Percentiles rank a stretch among this genome's conserved stretches.
Conservation (phyloP, 2,797 vertebrate genomes). For the Chaetophractus vellerosus region DNA sequence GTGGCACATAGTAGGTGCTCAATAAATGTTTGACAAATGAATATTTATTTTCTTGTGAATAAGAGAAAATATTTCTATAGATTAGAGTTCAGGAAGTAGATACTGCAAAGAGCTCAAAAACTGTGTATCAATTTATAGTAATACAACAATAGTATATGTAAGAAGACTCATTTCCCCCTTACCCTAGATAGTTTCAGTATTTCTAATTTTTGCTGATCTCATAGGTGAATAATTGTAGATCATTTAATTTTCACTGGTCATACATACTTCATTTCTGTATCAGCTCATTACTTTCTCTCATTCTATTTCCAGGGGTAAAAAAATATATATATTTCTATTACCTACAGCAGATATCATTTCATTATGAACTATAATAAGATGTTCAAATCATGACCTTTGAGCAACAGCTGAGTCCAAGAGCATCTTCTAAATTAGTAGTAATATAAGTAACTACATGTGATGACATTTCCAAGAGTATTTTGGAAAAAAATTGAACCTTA, state of each 20-base stretch:
- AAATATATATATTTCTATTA: not conserved
- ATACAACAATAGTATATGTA: not conserved
- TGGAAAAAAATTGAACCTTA: conserved; percentile 12
- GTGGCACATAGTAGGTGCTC: not conserved
- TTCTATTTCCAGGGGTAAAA: not conserved
- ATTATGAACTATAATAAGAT: not conserved
- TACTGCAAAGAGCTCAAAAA: conserved; percentile 7
- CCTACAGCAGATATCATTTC: not conserved
- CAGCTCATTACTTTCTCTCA: conserved; percentile 22
- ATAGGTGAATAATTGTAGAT: not conserved
- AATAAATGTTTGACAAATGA: not conserved
- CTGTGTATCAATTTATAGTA: not conserved
- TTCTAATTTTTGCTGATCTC: conserved; percentile 24
- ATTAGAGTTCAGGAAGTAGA: not conserved
- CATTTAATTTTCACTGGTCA: not conserved
- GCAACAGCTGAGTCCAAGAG: not conserved
- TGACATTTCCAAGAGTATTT: not conserved
- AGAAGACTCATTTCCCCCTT: not conserved
- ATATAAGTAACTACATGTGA: not conserved
- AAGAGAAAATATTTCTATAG: conserved; percentile 34
- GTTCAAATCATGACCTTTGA: not conserved
- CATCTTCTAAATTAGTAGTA: not conserved
- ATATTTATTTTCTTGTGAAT: not conserved
- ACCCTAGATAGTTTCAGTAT: not conserved
- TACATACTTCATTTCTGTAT: not conserved